phyloP scores from a whole-genome alignment of 2,113 vertebrate species.

The rabbit (Oryctolagus cuniculus) region DNA sequence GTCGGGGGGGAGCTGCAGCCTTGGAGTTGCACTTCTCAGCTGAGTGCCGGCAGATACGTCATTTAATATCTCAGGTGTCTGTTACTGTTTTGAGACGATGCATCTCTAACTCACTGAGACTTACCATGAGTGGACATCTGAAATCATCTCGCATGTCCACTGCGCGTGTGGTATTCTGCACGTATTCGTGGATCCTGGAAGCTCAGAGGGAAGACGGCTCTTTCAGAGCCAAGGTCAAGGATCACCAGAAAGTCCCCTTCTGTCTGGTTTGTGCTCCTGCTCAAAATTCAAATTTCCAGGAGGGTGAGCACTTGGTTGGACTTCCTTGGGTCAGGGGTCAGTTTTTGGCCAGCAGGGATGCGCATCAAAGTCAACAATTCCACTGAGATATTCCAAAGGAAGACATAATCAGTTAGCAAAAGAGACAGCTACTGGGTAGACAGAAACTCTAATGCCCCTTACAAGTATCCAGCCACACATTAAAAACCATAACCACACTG shows the following conservation, averaged over 20 bases:
- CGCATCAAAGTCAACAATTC: background rate
- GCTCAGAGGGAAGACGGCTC: background rate
- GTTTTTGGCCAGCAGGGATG: background rate
- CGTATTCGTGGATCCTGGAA: background rate
- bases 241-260: background rate
- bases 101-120: background rate
- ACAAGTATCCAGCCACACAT: background rate
- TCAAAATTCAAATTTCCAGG: background rate
- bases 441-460: background rate
- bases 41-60: no score
- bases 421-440: background rate
- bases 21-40: background rate
- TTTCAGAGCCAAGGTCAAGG: background rate
- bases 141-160: no score
- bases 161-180: fast-evolving
- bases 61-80: background rate
- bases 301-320: background rate
- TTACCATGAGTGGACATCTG: background rate
- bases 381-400: background rate
- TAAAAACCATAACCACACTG: no score
- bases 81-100: background rate
- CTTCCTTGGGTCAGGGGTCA: background rate
- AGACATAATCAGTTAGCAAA: background rate
- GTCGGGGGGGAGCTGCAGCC: background rate
- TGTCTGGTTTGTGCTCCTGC: background rate